Base-by-base conservation (phyloP, 2,797 vertebrate genomes). In the Sebastes reedi region DNA sequence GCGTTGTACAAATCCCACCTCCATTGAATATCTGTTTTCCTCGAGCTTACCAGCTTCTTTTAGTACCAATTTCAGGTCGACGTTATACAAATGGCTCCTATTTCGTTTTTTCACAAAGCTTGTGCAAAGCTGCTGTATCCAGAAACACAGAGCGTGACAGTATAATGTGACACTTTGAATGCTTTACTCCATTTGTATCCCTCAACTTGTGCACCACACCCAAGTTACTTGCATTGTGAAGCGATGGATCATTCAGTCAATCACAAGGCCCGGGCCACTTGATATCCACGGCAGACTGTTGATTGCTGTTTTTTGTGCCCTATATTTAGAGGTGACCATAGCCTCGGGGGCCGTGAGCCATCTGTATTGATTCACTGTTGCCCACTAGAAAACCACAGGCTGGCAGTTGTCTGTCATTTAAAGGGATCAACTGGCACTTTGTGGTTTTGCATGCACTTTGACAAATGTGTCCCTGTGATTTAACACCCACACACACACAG, bases 321-420 rank as follows among this genome's bases (percentile, higher is more conserved):
- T 92, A 90, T 91, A 89, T 93, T 89, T 93, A 91, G 88, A 88
- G 79, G 75, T 72, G 82, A 61, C 64, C 67, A 68, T 62, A 56
- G 83, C 87, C 80, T 25, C 4, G 22, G 16, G 77, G 78, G 65
- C 27, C 64, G 68, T 36, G 30, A 83, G 82, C 75, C 72, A 75
- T 69, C 62, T 5, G 6, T 82, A 92, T 93, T 81, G 92, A 93
- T 92, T 91, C 67, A 18, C 75, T 75, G 75, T 85, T 79, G 42
- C 81, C 72, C 80, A 71, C 80, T 77, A 18, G 77, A 73, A 50
- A 50, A 88, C 90, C 81, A 73, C 79, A 52, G 72, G 55, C 82
- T 79, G 79, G 60, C 85, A 68, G 81, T 88, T 87, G 82, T 87
- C 76, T 78, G 82, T 82, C 82, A 86, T 91, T 87, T 83, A 70